Evolutionary conservation across 2,797 vertebrate genomes (phyloP), one percentile per base, ranked within the genome.

Genomic region (Takifugu rubripes): DNA sequence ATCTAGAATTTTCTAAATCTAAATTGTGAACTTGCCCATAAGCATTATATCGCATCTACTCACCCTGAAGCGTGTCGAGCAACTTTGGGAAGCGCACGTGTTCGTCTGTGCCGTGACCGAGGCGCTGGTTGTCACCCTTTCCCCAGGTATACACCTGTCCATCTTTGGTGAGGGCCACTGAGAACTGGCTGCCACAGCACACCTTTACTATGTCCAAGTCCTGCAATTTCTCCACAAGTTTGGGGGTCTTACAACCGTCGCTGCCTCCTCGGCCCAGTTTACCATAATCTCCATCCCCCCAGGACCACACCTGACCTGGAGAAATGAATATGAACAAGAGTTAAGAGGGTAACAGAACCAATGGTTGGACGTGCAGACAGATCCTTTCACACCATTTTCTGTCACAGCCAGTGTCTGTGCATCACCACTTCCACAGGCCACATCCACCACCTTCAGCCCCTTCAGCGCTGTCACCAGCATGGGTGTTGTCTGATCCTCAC

Each of bases 111-210:
- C 97, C 97, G 7, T 99, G 97, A 0, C 97, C 97, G 7, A 99
- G 94, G 3, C 97, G 93, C 76, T 98, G 96, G 77, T 95, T 98
- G 89, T 99, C 97, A 54, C 97, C 97, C 75, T 99, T 99, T 5
- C 97, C 97, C 97, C 97, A 99, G 2, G 96, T 98, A 75, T 98
- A 99, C 29, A 98, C 95, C 66, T 98, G 96, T 0, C 96, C 97
- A 24, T 98, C 96, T 89, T 98, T 98, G 12, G 96, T 94, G 71
- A 99, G 89, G 4, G 97, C 93, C 74, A 97, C 85, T 2, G 97
- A 99, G 83, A 99, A 99, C 75, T 99, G 97, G 80, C 95, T 98
- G 45, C 97, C 97, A 1, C 97, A 99, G 81, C 91, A 95, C 11
- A 98, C 96, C 86, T 96, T 98, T 17, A 97, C 85, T 0, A 98